phyloP scores from a whole-genome alignment of 2,113 vertebrate species.

The Mustelus asterias region DNA sequence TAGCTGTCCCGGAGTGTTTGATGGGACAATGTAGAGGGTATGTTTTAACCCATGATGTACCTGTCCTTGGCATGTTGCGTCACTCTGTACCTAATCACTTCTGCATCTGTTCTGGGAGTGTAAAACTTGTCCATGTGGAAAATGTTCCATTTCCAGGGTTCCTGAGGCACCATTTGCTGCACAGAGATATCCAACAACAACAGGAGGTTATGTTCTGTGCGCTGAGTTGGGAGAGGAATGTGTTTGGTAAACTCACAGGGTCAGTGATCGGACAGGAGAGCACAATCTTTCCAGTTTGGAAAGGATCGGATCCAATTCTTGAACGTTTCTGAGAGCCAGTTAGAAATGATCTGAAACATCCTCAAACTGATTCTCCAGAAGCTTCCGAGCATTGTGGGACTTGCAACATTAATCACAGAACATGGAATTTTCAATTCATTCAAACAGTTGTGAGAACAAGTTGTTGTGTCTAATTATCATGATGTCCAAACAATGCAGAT shows the following conservation, averaged over 20 bases:
- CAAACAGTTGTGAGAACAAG: not conserved
- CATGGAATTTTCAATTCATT: not conserved
- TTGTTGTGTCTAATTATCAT: not conserved
- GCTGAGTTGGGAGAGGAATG: not conserved
- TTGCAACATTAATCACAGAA: not conserved
- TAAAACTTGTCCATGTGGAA: not conserved
- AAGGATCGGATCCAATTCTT: not conserved
- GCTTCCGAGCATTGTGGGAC: not conserved
- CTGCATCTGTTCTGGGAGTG: not conserved
- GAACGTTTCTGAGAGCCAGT: not conserved
- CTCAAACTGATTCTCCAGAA: not conserved
- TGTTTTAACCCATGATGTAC: not conserved
- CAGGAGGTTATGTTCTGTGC: not conserved
- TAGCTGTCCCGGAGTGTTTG: too few relatives aligned
- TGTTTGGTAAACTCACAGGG: not conserved
- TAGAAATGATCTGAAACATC: not conserved
- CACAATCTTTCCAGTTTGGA: not conserved
- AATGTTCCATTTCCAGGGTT: not conserved
- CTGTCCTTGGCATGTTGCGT: too few relatives aligned
- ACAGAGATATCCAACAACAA: not conserved
- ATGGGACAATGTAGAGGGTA: not conserved
- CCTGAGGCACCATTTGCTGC: not conserved
- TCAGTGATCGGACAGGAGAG: not conserved
- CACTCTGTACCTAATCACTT: not conserved
- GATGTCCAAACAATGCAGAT: not conserved